Conservation (phyloP, 2,113 vertebrate genomes). For the Cyanoramphus novaezelandiae region DNA sequence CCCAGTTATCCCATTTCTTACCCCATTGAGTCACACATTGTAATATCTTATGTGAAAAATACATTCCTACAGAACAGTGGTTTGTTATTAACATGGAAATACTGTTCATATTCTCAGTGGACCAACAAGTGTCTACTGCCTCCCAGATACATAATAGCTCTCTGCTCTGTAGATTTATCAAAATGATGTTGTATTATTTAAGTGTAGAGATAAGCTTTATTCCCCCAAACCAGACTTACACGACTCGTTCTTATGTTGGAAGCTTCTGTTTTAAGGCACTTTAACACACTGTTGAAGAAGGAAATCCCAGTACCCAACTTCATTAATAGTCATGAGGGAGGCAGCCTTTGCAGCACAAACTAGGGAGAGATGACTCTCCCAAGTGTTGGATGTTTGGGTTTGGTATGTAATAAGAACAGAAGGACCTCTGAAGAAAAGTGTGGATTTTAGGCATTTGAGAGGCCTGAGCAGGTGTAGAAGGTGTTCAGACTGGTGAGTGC, state of each 20-base stretch:
- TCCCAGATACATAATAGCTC: not conserved
- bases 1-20: not conserved
- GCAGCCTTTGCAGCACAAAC: not conserved
- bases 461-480: not conserved
- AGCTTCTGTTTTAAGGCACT: not conserved
- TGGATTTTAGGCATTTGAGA: not conserved
- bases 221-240: not conserved
- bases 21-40: not conserved
- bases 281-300: not conserved
- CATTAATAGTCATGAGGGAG: not conserved
- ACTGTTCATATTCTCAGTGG: not conserved
- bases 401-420: not conserved
- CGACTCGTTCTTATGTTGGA: not conserved
- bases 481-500: not conserved
- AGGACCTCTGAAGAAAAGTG: not conserved
- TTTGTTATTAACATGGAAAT: constrained; percentile 1
- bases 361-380: not conserved
- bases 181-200: not conserved
- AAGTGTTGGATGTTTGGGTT: not conserved
- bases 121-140: not conserved
- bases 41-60: not conserved
- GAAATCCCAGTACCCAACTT: not conserved
- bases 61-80: not conserved
- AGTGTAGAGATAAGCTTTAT: not conserved
- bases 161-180: not conserved